phyloP scores from a whole-genome alignment of 2,113 vertebrate genomes.

The Tetrax tetrax region DNA sequence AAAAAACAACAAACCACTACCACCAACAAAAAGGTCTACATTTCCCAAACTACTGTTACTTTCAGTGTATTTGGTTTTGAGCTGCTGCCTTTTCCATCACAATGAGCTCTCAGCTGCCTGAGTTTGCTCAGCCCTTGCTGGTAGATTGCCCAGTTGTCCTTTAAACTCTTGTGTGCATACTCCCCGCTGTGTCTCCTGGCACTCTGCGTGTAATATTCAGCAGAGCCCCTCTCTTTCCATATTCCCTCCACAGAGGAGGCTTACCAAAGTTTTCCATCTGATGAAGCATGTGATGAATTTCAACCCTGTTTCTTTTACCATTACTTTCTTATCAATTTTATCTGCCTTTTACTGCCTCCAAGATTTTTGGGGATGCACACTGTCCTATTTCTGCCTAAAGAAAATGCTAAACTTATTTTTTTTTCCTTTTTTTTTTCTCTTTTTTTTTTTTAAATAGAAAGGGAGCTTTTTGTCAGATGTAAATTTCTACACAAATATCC shows the following conservation, averaged over 20 bases:
- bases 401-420: background rate
- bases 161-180: background rate
- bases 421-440: background rate
- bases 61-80: background rate
- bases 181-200: background rate
- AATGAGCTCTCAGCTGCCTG: background rate
- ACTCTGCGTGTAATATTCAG: background rate
- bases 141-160: background rate
- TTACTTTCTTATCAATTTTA: background rate
- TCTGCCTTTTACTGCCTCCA: background rate
- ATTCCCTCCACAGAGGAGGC: background rate
- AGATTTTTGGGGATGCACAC: background rate
- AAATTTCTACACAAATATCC: background rate
- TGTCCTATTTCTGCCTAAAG: background rate
- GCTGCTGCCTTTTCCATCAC: background rate
- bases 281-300: background rate
- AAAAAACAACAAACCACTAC: background rate
- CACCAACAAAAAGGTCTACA: fast-evolving
- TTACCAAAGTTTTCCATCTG: background rate
- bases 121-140: background rate
- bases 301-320: background rate
- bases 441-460: background rate
- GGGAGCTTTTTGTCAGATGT: background rate
- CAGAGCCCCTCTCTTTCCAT: background rate
- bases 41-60: background rate